Evolutionary conservation across 2,113 vertebrate species (phyloP).

Genomic region (Protobothrops mucrosquamatus): DNA sequence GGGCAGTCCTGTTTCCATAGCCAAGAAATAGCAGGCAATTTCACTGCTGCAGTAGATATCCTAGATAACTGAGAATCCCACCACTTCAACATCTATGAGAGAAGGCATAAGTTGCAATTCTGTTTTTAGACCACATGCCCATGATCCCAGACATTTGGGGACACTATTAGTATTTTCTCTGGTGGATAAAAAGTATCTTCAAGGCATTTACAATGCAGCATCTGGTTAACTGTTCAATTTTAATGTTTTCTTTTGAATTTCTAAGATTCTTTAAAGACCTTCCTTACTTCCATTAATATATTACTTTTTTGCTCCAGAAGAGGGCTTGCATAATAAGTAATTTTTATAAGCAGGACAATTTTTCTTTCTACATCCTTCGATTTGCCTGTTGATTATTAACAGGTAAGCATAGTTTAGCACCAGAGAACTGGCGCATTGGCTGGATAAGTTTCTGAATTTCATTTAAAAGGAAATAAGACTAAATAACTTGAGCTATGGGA

Average conservation of each 20-base stretch:
- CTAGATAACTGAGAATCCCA: background rate
- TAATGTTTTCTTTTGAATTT: background rate
- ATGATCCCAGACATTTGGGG: background rate
- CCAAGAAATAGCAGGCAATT: background rate
- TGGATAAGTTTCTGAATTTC: background rate
- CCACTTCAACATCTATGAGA: background rate
- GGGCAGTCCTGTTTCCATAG: background rate
- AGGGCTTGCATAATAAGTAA: background rate
- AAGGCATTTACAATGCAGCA: background rate
- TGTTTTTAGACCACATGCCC: background rate
- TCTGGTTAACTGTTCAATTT: background rate
- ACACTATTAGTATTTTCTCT: background rate
- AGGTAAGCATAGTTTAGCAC: background rate
- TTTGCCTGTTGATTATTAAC: background rate
- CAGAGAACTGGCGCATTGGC: background rate
- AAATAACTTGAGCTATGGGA: background rate
- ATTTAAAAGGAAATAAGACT: background rate
- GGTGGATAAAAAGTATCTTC: background rate
- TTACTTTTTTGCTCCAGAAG: background rate
- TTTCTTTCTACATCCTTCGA: background rate
- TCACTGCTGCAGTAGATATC: background rate
- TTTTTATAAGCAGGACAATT: background rate
- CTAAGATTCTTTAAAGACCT: background rate
- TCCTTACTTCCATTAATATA: background rate
- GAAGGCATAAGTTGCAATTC: background rate